Percentiles rank a stretch among this genome's conserved stretches.
Conservation (phyloP, 1,140 invertebrate species). For the Holotrichia oblita region DNA sequence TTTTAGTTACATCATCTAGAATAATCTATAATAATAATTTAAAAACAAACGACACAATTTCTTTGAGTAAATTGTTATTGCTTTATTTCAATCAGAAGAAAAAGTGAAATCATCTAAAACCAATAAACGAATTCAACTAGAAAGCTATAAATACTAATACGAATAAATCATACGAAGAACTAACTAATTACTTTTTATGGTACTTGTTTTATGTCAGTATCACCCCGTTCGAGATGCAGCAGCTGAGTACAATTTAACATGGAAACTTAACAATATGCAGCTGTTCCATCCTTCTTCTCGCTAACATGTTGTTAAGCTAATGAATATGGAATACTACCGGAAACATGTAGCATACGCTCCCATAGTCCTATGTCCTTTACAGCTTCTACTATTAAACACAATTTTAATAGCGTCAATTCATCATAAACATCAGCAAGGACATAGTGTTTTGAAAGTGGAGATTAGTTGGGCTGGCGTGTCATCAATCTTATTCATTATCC, state of each 20-base stretch:
- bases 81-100: too few species aligned
- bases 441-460: neutral
- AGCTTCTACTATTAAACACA: neutral
- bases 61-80: too few species aligned
- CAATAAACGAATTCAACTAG: too few species aligned
- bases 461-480: neutral
- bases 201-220: too few species aligned
- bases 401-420: slow-evolving; percentile 17
- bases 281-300: neutral
- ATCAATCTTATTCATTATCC: slow-evolving; percentile 13
- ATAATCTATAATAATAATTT: too few species aligned
- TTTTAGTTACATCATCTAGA: too few species aligned
- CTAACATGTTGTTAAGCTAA: neutral
- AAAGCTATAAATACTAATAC: too few species aligned
- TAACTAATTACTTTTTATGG: too few species aligned
- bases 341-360: neutral
- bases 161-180: too few species aligned
- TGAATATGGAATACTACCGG: neutral
- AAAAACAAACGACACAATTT: too few species aligned
- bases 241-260: neutral
- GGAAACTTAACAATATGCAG: neutral
- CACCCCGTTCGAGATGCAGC: too few species aligned
- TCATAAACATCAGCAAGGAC: slow-evolving; percentile 6
- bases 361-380: neutral
- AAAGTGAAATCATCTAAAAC: too few species aligned